Conservation (phyloP, 1,140 invertebrate genomes). For the Trachelipus rathkii region DNA sequence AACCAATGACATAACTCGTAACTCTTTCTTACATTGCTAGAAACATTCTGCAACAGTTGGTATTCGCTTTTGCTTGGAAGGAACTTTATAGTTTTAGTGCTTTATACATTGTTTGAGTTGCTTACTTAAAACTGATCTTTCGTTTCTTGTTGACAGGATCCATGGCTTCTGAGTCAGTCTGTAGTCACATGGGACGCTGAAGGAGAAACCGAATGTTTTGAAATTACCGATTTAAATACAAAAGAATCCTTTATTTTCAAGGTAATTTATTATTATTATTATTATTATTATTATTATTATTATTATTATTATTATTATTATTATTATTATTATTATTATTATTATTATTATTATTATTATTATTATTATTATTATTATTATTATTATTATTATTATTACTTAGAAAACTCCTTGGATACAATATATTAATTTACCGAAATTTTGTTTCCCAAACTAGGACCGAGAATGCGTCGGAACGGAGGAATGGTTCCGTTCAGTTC, state of each 20-base stretch:
- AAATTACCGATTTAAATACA: conserved; percentile 86
- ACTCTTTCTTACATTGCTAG: too few species aligned
- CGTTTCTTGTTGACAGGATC: conserved; percentile 59
- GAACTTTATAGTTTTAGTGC: too few species aligned
- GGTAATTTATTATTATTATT: conserved; percentile 55
- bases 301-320: background rate
- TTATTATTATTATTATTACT: background rate
- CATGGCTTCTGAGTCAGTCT: conserved; percentile 81
- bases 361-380: conserved; percentile 4
- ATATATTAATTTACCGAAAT: conserved; percentile 4
- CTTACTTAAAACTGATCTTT: too few species aligned
- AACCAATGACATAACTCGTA: too few species aligned
- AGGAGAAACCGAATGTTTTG: conserved; percentile 81
- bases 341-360: background rate
- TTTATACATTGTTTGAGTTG: too few species aligned
- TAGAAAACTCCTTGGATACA: background rate
- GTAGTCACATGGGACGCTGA: conserved; percentile 82
- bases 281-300: too few species aligned
- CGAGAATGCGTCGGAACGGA: conserved; percentile 78
- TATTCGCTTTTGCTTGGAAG: too few species aligned
- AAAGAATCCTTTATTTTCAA: conserved; percentile 93
- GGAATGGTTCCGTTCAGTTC: conserved; percentile 81
- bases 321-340: too few species aligned
- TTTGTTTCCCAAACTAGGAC: conserved; percentile 58
- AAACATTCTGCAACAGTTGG: too few species aligned